Evolutionary conservation across 2,888 invertebrate genomes (phyloP).

Genomic region (Sesia apiformis): DNA sequence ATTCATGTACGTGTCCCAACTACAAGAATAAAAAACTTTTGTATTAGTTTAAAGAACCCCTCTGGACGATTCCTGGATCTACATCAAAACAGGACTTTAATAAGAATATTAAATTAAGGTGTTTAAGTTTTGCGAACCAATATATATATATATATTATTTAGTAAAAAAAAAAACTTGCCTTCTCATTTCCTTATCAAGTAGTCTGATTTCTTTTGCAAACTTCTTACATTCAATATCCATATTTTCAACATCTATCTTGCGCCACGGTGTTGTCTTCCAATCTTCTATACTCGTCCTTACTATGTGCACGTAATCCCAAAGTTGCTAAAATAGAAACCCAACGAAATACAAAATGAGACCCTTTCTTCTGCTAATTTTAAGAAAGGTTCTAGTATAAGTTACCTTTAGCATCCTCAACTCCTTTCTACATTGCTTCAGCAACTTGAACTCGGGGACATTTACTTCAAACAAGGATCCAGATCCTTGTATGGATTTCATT

Average conservation of each 20-base stretch:
- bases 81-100: too few relatives aligned
- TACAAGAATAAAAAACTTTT: conserved; percentile 18
- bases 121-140: too few relatives aligned
- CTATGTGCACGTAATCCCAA: conserved; percentile 96
- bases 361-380: neutral
- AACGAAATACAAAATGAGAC: neutral
- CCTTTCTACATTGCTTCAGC: conserved; percentile 92
- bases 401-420: conserved; percentile 90
- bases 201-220: conserved; percentile 95
- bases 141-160: neutral
- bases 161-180: conserved; percentile 23
- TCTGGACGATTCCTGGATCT: too few relatives aligned
- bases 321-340: conserved; percentile 77
- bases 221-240: conserved; percentile 98
- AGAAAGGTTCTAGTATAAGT: neutral
- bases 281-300: conserved; percentile 92
- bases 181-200: conserved; percentile 96
- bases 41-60: too few relatives aligned
- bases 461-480: conserved; percentile 95
- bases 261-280: conserved; percentile 99
- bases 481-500: conserved; percentile 89
- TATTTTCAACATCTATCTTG: conserved; percentile 97
- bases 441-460: conserved; percentile 95
- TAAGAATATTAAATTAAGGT: too few relatives aligned
- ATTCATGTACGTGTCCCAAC: conserved; percentile 92